A percentile compares a stretch with the other conserved stretches of the same genome.
Conservation (phyloP, 2,888 invertebrate species). For the Caenorhabditis plicata region DNA sequence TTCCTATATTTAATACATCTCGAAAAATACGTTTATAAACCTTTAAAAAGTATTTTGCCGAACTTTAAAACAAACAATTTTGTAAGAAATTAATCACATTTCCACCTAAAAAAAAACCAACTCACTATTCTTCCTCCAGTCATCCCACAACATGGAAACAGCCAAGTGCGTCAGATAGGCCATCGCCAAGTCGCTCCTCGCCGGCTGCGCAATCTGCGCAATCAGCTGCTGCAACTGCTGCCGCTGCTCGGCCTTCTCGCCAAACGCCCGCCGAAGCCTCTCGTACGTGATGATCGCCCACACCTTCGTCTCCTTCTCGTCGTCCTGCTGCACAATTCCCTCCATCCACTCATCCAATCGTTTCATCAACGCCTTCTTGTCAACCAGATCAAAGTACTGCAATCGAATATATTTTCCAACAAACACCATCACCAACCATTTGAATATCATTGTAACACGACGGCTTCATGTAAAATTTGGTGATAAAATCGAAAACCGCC, state of each 20-base stretch:
- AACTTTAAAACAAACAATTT: no score
- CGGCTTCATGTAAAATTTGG: slow-evolving; percentile 81
- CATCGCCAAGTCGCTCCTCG: slow-evolving; percentile 15
- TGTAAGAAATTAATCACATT: no score
- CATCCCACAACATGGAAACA: slow-evolving; percentile 18
- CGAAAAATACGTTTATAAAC: no score
- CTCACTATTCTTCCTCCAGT: slow-evolving; percentile 21
- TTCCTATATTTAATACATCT: no score
- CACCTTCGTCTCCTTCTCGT: slow-evolving; percentile 19
- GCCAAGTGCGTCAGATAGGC: slow-evolving; percentile 16
- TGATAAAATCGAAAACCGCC: slow-evolving; percentile 77
- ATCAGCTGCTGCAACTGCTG: slow-evolving; percentile 24
- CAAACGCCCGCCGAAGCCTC: slow-evolving; percentile 18
- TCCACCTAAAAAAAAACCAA: no score
- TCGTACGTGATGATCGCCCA: slow-evolving; percentile 22
- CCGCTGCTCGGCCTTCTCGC: slow-evolving; percentile 6
- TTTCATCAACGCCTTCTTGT: slow-evolving; percentile 9
- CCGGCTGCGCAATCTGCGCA: slow-evolving; percentile 24
- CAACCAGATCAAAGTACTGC: slow-evolving; percentile 1
- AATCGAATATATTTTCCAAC: background rate
- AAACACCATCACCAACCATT: slow-evolving; percentile 8
- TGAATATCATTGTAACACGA: slow-evolving; percentile 79
- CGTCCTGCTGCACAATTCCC: slow-evolving; percentile 7
- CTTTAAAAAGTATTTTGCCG: no score
- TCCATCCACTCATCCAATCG: slow-evolving; percentile 9